A percentile compares a stretch with the other conserved stretches of the same genome.
These are phyloP conservation scores for Limnothrissa miodon DNA, from an alignment of 2,113 vertebrate species.

Conservation along the genomic window DNA sequence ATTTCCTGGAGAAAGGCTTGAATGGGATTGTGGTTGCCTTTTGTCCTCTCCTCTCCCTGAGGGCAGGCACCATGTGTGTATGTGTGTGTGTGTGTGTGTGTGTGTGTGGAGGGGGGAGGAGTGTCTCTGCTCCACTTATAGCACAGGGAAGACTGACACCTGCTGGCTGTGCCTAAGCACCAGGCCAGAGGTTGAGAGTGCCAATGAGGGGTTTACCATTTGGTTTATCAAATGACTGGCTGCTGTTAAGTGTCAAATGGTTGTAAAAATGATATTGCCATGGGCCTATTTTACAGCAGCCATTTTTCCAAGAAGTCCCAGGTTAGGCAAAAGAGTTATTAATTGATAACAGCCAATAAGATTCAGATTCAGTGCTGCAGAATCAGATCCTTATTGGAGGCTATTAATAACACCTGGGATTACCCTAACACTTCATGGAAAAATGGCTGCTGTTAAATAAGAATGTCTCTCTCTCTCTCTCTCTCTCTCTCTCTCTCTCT, in stretches of 20 bases:
- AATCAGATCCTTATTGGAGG: no score
- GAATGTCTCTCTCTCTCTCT: no score
- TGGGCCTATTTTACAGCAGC: no score
- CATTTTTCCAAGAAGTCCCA: no score
- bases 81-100: background rate
- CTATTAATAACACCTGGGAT: no score
- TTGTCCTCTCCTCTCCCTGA: slow-evolving; percentile 31
- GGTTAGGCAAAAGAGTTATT: no score
- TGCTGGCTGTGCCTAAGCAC: slow-evolving; percentile 59
- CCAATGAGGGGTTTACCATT: background rate
- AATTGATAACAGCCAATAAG: no score
- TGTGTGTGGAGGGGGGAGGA: background rate
- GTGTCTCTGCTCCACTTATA: slow-evolving; percentile 35
- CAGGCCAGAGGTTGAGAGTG: background rate
- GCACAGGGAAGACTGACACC: slow-evolving; percentile 72
- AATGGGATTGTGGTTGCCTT: background rate
- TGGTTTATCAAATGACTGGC: background rate
- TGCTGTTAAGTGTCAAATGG: background rate
- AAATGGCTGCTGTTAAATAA: no score
- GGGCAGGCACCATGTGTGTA: slow-evolving; percentile 41
- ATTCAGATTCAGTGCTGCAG: no score
- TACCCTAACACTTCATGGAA: no score
- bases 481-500: no score
- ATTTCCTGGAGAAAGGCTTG: background rate
- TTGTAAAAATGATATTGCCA: no score